Evolutionary conservation across 2,113 vertebrate genomes (phyloP), one percentile per base, ranked within the genome.

Genomic region (Butorides virescens): DNA sequence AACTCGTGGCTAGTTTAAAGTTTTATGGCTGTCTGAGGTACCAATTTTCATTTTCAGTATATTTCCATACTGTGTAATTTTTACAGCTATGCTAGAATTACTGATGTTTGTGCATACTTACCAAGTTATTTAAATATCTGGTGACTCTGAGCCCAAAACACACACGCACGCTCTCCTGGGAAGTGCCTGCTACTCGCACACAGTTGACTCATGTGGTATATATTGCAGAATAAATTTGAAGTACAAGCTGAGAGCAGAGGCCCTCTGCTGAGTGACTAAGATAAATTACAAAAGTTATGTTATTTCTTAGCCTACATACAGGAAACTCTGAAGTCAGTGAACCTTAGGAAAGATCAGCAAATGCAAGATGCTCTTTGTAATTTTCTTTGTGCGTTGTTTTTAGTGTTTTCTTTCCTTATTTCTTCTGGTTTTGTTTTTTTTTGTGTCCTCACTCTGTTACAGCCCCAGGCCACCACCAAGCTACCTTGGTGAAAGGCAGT

Each of bases 291-390:
- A 88, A 84, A 91, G 36, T 70, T 27, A 30, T 91, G 94, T 95
- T 95, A 88, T 95, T 97, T 92, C 65, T 95, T 75, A 92, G 90
- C 88, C 90, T 90, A 22, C 83, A 36, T 50, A 62, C 94, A 95
- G 94, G 93, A 96, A 97, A 97, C 61, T 59, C 90, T 62, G 62
- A 88, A 95, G 75, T 78, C 93, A 81, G 13, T 81, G 91, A 96
- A 93, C 93, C 81, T 77, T 72, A 80, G 81, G 77, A 95, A 96
- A 95, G 88, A 95, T 68, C 59, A 96, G 93, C 86, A 86, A 81
- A 72, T 76, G 22, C 78, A 88, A 93, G 71, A 96, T 94, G 72
- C 72, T 79, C 39, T 84, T 70, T 80, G 32, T 46, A 53, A 30
- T 37, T 56, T 87, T 73, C 79, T 87, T 58, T 58, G 47, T 55